Evolutionary conservation across 2,113 vertebrate genomes (phyloP).

Genomic region (Mellivora capensis): DNA sequence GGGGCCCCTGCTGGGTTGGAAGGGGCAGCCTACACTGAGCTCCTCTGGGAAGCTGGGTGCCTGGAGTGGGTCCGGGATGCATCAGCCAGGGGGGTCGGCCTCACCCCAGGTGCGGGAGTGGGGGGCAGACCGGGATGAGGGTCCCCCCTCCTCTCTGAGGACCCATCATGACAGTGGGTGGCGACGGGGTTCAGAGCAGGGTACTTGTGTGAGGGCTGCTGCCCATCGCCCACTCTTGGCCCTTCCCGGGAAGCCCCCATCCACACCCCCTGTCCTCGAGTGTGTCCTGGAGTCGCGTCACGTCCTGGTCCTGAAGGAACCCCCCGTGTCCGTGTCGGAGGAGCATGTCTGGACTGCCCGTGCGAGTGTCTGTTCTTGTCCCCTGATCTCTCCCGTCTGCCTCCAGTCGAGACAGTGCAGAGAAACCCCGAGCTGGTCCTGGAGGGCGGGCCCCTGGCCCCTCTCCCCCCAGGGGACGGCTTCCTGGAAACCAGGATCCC

Average conservation of each 20-base stretch:
- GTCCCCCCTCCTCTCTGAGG: background rate
- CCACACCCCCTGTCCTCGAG: background rate
- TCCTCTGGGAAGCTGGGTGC: background rate
- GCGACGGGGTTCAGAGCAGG: background rate
- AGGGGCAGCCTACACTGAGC: rapidly evolving
- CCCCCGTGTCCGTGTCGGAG: background rate
- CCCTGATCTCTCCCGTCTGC: slow-evolving; percentile 66
- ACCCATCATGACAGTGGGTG: background rate
- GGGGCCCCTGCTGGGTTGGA: background rate
- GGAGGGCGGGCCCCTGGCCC: slow-evolving; percentile 85
- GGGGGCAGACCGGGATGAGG: background rate
- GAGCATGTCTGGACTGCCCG: background rate
- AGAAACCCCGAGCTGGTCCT: slow-evolving; percentile 94
- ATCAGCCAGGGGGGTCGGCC: background rate
- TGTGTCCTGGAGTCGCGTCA: background rate
- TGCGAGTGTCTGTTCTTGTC: slow-evolving; percentile 68
- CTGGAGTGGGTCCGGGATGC: background rate
- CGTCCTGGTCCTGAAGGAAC: slow-evolving; percentile 6
- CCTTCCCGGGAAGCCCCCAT: background rate
- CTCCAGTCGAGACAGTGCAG: slow-evolving; percentile 95
- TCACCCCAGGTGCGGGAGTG: too few species aligned
- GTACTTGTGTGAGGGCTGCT: background rate
- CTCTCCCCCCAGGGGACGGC: slow-evolving; percentile 88
- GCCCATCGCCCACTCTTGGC: rapidly evolving
- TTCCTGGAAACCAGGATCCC: slow-evolving; percentile 97